A percentile compares a stretch with the other conserved stretches of the same genome.
phyloP scores from a whole-genome alignment of 2,113 vertebrate species.

The Panurus biarmicus region DNA sequence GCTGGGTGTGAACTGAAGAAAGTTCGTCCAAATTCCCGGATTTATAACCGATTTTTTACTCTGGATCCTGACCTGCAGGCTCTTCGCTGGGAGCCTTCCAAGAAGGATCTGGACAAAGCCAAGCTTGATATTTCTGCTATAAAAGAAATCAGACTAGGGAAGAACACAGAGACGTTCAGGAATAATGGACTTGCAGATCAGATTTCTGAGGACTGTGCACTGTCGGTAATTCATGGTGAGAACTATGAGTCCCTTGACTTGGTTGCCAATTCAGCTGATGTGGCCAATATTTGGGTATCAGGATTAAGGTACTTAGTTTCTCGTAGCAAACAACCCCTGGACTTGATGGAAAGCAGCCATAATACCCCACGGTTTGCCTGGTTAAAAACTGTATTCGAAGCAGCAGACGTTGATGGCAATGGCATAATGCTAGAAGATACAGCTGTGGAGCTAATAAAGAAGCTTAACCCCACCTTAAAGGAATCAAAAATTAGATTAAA shows the following conservation, averaged over 20 bases:
- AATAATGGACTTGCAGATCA: constrained; percentile 90
- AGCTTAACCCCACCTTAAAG: constrained; percentile 88
- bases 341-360: constrained; percentile 79
- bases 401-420: constrained; percentile 86
- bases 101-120: constrained; percentile 92
- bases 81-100: constrained; percentile 96
- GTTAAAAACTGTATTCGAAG: constrained; percentile 83
- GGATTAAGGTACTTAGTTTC: constrained; percentile 91
- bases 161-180: constrained; percentile 95
- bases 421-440: constrained; percentile 90
- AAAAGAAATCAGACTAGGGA: constrained; percentile 91
- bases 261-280: constrained; percentile 90
- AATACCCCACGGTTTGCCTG: constrained; percentile 84
- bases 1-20: constrained; percentile 96
- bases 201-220: constrained; percentile 91
- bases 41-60: constrained; percentile 95
- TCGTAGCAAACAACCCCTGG: constrained; percentile 81
- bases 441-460: constrained; percentile 86
- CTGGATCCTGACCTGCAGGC: constrained; percentile 89
- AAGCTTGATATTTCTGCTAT: constrained; percentile 88
- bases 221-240: constrained; percentile 92
- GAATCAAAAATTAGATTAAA: constrained; percentile 91
- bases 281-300: constrained; percentile 98
- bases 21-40: constrained; percentile 88
- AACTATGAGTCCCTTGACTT: constrained; percentile 96